Conservation (phyloP, 2,113 vertebrate genomes). For the Eurypyga helias region DNA sequence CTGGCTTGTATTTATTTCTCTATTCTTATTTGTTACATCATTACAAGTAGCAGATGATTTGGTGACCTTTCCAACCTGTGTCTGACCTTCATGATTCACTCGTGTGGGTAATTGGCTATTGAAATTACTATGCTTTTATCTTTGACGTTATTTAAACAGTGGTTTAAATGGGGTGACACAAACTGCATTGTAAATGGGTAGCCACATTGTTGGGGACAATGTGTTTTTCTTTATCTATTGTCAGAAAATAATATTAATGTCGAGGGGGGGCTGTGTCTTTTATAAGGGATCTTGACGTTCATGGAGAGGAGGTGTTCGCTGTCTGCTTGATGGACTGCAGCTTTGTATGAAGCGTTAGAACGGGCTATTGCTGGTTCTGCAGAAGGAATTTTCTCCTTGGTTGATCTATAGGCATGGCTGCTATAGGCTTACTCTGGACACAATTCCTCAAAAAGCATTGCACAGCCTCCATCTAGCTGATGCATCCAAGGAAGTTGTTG, state of each 20-base stretch:
- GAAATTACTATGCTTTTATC: conserved; percentile 56
- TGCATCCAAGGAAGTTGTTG: background rate
- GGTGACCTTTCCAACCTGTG: conserved; percentile 47
- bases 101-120: conserved; percentile 61
- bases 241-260: background rate
- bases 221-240: background rate
- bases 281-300: background rate
- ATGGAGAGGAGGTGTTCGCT: background rate
- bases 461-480: background rate
- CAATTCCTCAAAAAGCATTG: background rate
- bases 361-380: background rate
- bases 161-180: conserved; percentile 4
- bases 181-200: conserved; percentile 32
- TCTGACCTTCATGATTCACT: conserved; percentile 69
- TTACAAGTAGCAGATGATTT: conserved; percentile 46
- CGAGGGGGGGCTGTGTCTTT: background rate
- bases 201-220: background rate
- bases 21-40: background rate
- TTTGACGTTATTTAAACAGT: conserved; percentile 56
- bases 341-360: background rate
- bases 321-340: background rate
- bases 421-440: background rate
- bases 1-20: conserved; percentile 6
- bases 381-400: background rate
- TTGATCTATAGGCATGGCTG: background rate